Percentiles rank a stretch among this genome's conserved stretches.
Conservation (phyloP, 2,797 vertebrate genomes). For the Tangara arthus region DNA sequence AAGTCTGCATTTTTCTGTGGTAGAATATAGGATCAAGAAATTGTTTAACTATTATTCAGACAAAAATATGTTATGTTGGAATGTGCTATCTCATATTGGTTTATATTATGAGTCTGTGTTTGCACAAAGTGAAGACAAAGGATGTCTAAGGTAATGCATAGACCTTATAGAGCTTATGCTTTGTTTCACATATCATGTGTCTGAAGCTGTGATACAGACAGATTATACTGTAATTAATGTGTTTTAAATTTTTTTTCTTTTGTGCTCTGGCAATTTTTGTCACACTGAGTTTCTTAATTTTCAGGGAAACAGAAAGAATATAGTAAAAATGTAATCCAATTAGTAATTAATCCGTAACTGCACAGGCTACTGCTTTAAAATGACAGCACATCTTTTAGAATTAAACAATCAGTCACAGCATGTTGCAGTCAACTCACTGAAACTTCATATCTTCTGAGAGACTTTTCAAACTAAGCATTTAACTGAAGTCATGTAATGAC, state of each 20-base stretch:
- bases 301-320: neutral
- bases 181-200: neutral
- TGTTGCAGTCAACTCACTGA: constrained; percentile 6
- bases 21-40: neutral
- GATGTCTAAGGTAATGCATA: neutral
- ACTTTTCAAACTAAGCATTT: constrained; percentile 31
- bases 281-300: neutral
- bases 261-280: neutral
- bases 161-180: neutral
- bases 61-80: neutral
- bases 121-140: neutral
- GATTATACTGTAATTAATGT: neutral
- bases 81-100: neutral
- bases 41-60: neutral
- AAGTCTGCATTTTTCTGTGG: neutral
- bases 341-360: neutral
- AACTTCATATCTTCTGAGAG: constrained; percentile 30
- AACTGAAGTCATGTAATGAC: constrained; percentile 49
- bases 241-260: neutral
- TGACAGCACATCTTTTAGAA: constrained; percentile 19
- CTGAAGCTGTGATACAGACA: neutral
- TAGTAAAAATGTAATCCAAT: neutral
- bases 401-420: neutral
- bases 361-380: neutral
- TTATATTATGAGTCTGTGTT: neutral